Base-by-base conservation (phyloP, 2,113 vertebrate genomes). In the Zosterops hypoxanthus region DNA sequence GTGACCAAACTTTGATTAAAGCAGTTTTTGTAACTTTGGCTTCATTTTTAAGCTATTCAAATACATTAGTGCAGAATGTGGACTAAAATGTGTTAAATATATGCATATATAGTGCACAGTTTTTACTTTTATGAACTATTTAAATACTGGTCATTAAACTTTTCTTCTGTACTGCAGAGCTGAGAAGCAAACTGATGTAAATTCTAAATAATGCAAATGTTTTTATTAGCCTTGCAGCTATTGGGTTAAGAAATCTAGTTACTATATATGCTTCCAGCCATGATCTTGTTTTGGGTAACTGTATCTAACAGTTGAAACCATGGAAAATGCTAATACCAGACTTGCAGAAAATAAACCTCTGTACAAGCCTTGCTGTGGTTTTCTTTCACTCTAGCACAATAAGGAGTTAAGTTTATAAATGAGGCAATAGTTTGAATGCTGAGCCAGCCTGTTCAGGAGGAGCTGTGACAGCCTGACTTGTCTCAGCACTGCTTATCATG, bases 281-380 rank as follows among this genome's bases (percentile, higher is more conserved):
- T 24, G 16, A 18, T 56, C 70, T 77, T 86, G 44, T 52, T 63
- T 90, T 78, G 84, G 53, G 16, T 69, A 71, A 44, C 57, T 73
- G 33, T 26, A 14, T 86, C 93, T 84, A 39, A 73, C 47, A 42
- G 34, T 12, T 82, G 49, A 57, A 83, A 82, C 66, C 21, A 8
- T 3, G 61, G 73, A 41, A 88, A 57, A 83, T 33, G 20, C 63
- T 71, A 36, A 34, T 29, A 87, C 20, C 17, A 59, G 72, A 66
- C 46, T 61, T 70, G 50, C 76, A 75, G 63, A 90, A 97, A 97
- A 97, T 85, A 98, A 97, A 97, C 12, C 4, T 52, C 73, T 91
- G 55, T 81, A 80, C 52, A 93, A 85, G 88, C 69, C 61, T 76
- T 68, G 47, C 79, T 86, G 52, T 57, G 50, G 6, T 42, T 71